Conservation (phyloP, 2,888 invertebrate genomes). For the Dynastes grantii region DNA sequence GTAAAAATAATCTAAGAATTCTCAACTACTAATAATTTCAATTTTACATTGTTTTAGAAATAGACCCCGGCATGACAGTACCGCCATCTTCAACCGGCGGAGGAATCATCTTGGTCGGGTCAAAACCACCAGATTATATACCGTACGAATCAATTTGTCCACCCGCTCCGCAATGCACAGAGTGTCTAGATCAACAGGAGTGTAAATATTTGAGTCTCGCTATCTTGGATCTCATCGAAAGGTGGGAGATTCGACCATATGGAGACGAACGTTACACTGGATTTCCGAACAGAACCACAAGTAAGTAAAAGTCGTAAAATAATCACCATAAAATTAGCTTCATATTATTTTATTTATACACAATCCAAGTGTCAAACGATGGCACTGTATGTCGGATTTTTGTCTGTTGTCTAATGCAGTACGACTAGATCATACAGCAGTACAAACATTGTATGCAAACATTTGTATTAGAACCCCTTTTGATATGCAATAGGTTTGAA, state of each 20-base stretch:
- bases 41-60: slow-evolving; percentile 59
- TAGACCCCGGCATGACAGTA: slow-evolving; percentile 72
- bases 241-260: slow-evolving; percentile 73
- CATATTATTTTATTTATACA: too few species aligned
- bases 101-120: slow-evolving; percentile 72
- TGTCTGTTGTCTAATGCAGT: too few species aligned
- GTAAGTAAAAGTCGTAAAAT: slow-evolving; percentile 61
- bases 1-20: too few species aligned
- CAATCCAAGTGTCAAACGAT: too few species aligned
- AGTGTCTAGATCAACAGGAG: slow-evolving; percentile 75
- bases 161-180: slow-evolving; percentile 75
- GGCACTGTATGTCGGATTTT: too few species aligned
- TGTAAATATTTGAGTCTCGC: slow-evolving; percentile 76
- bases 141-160: slow-evolving; percentile 77
- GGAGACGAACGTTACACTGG: slow-evolving; percentile 70
- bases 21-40: neutral
- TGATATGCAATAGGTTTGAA: too few species aligned
- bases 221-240: slow-evolving; percentile 74
- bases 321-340: neutral
- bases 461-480: too few species aligned
- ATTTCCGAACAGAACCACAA: slow-evolving; percentile 68
- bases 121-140: slow-evolving; percentile 75
- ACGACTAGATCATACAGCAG: too few species aligned
- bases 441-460: too few species aligned
- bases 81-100: slow-evolving; percentile 68